A percentile compares a stretch with the other conserved stretches of the same genome.
Evolutionary conservation across 2,797 vertebrate species (phyloP).

Genomic region (Salarias fasciatus): DNA sequence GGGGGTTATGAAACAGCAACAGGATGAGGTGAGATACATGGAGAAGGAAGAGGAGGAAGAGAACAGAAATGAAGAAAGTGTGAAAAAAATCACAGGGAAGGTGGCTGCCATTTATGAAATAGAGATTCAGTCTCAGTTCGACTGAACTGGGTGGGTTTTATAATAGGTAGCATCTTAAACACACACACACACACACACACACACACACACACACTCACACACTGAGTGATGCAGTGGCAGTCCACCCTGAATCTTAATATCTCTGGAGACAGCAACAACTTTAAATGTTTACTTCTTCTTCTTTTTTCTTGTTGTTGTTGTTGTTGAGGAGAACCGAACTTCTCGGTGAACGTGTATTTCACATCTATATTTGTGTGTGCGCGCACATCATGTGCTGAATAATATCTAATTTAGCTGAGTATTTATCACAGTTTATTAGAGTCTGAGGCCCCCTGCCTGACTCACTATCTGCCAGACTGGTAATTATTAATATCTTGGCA

Average conservation of each 20-base stretch:
- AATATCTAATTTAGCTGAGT: slow-evolving; percentile 34
- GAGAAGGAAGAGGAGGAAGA: slow-evolving; percentile 19
- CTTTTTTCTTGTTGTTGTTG: background rate
- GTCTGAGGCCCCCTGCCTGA: slow-evolving; percentile 24
- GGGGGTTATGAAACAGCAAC: slow-evolving; percentile 63
- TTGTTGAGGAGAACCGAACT: too few species aligned
- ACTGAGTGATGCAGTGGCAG: background rate
- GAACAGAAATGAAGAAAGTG: slow-evolving; percentile 23
- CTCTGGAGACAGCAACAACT: background rate
- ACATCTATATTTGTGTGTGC: background rate
- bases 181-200: background rate
- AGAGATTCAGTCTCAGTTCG: too few species aligned
- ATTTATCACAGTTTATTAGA: slow-evolving; percentile 35
- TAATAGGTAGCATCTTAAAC: background rate
- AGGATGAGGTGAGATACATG: slow-evolving; percentile 40
- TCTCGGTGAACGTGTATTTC: too few species aligned
- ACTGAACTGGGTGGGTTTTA: background rate
- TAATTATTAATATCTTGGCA: slow-evolving; percentile 42
- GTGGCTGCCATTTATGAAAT: slow-evolving; percentile 12
- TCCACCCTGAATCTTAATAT: background rate
- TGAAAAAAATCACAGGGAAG: slow-evolving; percentile 26
- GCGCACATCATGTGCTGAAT: slow-evolving; percentile 5
- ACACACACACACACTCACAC: too few species aligned
- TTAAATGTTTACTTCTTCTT: background rate
- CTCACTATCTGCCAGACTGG: slow-evolving; percentile 21